Evolutionary conservation across 1,140 invertebrate genomes (phyloP).

Genomic region (Cepaea nemoralis): DNA sequence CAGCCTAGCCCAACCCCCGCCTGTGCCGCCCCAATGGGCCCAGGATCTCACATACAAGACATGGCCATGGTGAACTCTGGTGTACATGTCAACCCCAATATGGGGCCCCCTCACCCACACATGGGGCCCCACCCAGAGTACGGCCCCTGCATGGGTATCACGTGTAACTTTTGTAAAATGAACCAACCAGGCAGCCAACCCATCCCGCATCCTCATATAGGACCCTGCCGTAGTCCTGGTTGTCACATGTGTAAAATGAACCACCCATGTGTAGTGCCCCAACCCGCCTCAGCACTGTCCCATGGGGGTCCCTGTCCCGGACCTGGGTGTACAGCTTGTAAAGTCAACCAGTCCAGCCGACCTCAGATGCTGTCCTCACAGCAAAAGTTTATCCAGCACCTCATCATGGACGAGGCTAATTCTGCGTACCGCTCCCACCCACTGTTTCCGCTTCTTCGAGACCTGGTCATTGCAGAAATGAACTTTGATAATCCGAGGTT

Average conservation of each 20-base stretch:
- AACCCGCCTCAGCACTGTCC: slow-evolving; percentile 13
- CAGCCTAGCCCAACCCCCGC: slow-evolving; percentile 37
- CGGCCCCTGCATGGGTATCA: slow-evolving; percentile 35
- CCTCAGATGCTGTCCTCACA: slow-evolving; percentile 64
- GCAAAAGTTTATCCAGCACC: slow-evolving; percentile 69
- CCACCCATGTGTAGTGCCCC: background rate
- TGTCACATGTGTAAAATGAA: slow-evolving; percentile 29
- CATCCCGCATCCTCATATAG: slow-evolving; percentile 27
- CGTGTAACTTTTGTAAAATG: slow-evolving; percentile 36
- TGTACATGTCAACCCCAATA: slow-evolving; percentile 6
- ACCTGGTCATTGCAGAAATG: slow-evolving; percentile 71
- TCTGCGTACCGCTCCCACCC: slow-evolving; percentile 69
- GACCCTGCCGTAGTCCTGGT: slow-evolving; percentile 1
- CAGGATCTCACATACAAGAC: slow-evolving; percentile 35
- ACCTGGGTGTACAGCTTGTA: slow-evolving; percentile 62
- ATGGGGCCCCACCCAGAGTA: slow-evolving; percentile 37
- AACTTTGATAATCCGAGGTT: slow-evolving; percentile 69
- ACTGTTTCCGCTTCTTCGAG: slow-evolving; percentile 68
- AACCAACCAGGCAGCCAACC: background rate
- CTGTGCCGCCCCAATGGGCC: slow-evolving; percentile 34
- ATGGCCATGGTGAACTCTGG: background rate
- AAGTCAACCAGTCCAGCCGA: slow-evolving; percentile 54
- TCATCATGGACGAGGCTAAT: slow-evolving; percentile 68
- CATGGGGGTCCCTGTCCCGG: slow-evolving; percentile 51
- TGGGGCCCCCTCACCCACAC: slow-evolving; percentile 18